A percentile compares a stretch with the other conserved stretches of the same genome.
Conservation (phyloP, 2,797 vertebrate genomes). For the Sarcophilus harrisii region DNA sequence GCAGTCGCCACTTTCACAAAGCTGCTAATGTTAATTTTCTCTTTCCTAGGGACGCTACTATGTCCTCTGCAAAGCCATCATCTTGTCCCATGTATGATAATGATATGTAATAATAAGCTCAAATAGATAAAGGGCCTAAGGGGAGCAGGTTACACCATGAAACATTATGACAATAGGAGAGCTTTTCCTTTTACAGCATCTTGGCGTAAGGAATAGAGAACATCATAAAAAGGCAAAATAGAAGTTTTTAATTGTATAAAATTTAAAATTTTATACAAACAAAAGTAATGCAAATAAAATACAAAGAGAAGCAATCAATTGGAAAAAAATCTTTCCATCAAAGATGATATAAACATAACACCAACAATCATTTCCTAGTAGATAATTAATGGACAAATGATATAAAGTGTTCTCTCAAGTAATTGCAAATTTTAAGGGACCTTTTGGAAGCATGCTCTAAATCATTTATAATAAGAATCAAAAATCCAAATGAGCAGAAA, state of each 20-base stretch:
- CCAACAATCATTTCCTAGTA: background rate
- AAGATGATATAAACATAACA: background rate
- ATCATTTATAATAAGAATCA: background rate
- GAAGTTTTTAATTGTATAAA: background rate
- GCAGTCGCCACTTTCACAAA: background rate
- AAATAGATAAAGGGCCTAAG: background rate
- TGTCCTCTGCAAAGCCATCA: background rate
- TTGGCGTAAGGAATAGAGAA: background rate
- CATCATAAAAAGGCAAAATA: background rate
- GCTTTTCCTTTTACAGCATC: too few species aligned
- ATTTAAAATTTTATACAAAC: background rate
- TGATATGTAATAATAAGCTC: background rate
- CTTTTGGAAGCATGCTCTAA: background rate
- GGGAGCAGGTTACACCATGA: too few species aligned
- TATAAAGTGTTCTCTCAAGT: too few species aligned
- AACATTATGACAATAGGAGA: too few species aligned
- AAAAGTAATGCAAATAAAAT: background rate
- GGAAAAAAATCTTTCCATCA: background rate
- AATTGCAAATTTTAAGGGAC: background rate
- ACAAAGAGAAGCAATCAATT: background rate
- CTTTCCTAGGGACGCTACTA: background rate
- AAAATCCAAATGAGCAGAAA: too few species aligned
- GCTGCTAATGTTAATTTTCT: background rate
- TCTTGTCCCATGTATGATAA: background rate
- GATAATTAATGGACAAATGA: too few species aligned